Percentiles rank a stretch among this genome's conserved stretches.
Evolutionary conservation across 2,888 invertebrate genomes (phyloP).

Genomic region (Acleris laterana): DNA sequence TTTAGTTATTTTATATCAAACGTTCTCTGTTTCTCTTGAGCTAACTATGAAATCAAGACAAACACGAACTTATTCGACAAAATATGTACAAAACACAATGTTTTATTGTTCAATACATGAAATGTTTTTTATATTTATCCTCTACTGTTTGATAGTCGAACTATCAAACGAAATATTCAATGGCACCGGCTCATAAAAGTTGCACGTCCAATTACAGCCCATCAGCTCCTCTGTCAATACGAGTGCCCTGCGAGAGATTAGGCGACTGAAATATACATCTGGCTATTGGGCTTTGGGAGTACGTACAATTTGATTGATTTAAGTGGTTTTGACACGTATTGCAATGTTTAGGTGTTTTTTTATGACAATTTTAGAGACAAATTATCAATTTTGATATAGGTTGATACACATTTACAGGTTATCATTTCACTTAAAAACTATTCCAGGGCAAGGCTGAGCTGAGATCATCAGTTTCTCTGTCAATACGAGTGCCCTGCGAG

Average conservation of each 20-base stretch:
- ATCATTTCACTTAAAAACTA: too few relatives aligned
- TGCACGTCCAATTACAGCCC: constrained; percentile 20
- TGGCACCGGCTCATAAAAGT: constrained; percentile 10
- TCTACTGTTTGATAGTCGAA: not conserved
- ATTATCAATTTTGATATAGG: too few relatives aligned
- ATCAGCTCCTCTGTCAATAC: constrained; percentile 16
- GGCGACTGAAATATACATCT: constrained; percentile 6
- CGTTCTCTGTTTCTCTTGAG: too few relatives aligned
- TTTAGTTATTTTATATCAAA: too few relatives aligned
- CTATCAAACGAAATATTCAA: constrained; percentile 15
- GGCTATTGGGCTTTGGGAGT: not conserved
- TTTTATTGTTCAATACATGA: too few relatives aligned
- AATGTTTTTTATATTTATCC: not conserved
- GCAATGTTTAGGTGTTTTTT: too few relatives aligned
- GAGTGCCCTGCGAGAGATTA: not conserved
- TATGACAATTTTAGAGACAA: too few relatives aligned
- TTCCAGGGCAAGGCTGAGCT: too few relatives aligned
- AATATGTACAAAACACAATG: too few relatives aligned
- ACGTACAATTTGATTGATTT: not conserved
- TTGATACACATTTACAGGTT: too few relatives aligned
- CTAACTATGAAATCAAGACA: too few relatives aligned
- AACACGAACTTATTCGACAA: too few relatives aligned
- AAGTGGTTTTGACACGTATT: not conserved
- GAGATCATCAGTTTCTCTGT: constrained; percentile 1
- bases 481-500: constrained; percentile 1